Base-by-base conservation (phyloP, 2,113 vertebrate genomes). In the Laticauda laticaudata region DNA sequence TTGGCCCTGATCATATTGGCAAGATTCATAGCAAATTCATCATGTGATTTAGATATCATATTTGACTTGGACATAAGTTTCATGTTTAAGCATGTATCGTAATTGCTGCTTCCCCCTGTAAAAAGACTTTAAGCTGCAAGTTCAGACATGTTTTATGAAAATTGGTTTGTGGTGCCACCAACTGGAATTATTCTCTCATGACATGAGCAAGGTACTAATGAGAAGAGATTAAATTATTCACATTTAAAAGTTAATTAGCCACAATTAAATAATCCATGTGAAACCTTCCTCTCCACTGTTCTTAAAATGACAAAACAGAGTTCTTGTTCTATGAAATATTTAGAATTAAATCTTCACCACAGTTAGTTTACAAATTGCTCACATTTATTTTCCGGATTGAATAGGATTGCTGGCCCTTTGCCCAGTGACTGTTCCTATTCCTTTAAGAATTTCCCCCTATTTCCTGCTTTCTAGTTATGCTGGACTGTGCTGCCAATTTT, bases 121-220 rank as follows among this genome's bases (percentile, higher is more conserved):
- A 29, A 23, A 45, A 81, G 8, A 21, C 94, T 96, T 87, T 95
- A 1, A 69, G 92, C 92, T 81, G 94, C 94, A 93, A 95, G 88
- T 51, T 21, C 23, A 94, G 92, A 11, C 89, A 1, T 1, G 92
- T 92, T 91, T 81, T 0, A 51, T 15, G 23, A 94, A 54, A 94
- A 95, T 4, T 95, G 95, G 93, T 92, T 61, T 91, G 93, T 95
- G 91, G 96, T 96, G 93, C 97, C 97, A 95, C 14, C 97, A 97
- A 93, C 96, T 88, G 97, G 96, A 91, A 91, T 11, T 0, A 3
- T 0, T 26, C 26, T 86, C 26, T 85, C 43, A 90, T 29, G 56
- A 93, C 89, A 93, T 54, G 24, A 92, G 39, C 39, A 56, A 75
- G 15, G 11, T 87, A 8, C 15, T 21, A 64, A 21, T 29, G 14